Evolutionary conservation across 30 jellyfish, hydroid and myxozoan genomes (phyloP), one percentile per base, ranked within the genome.

Genomic region (Pseudorhiza aurosa): DNA sequence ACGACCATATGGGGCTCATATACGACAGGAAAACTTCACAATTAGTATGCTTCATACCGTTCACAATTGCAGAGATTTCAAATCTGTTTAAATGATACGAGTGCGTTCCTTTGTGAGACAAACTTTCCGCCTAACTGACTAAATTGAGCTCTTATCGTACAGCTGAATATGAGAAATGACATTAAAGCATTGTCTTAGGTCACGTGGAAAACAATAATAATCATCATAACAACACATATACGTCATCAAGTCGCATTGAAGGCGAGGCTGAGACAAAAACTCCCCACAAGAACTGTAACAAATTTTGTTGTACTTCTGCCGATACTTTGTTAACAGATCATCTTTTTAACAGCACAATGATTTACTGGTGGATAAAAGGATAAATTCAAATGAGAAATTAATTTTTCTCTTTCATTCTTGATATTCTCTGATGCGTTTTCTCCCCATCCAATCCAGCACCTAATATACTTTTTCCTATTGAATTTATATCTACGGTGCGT

Each of bases 151-250:
- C 21, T 6, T 22, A 6, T 22, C 58, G 50, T 64, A 39, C 77
- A 64, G 77, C 77, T 53, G 83, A 26, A 70, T 14, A 19, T 45
- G 68, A 10, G 68, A 30, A 19, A 21, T 24, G 68, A 71, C 62
- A 50, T 28, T 60, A 70, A 47, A 47, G 83, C 83, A 42, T 70
- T 70, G 71, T 68, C 42, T 68, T 58, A 4, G 58, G 83, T 70
- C 83, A 70, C 83, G 83, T 70, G 83, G 83, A 36, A 10, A 27
- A 36, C 14, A 25, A 46, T 46, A 70, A 70, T 46, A 47, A 70
- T 45, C 46, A 70, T 70, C 57, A 70, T 70, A 30, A 47, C 67
- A 53, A 15, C 30, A 53, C 19, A 53, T 33, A 47, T 53, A 53
- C 67, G 67, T 53, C 8, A 53, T 53, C 35, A 14, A 3, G 15